Base-by-base conservation (phyloP, 1,140 invertebrate species). In the Drosophila elegans region DNA sequence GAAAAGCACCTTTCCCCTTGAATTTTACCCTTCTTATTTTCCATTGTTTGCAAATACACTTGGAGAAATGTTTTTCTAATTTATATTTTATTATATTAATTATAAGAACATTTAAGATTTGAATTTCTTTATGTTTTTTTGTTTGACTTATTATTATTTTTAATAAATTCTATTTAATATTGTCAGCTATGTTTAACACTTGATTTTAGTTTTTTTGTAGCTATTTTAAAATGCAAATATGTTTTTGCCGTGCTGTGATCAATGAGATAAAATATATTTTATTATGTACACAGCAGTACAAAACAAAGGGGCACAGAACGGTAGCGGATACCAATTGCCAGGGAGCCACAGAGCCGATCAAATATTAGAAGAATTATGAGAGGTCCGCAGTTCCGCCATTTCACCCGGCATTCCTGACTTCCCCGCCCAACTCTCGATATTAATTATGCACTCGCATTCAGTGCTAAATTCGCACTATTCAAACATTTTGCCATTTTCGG, bases 231-330 rank as follows among this genome's bases (percentile, higher is more conserved):
- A 29, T 6, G 4, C 3, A 4, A n/a, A 1, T 2, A 10, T 56
- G 57, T 76, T 64, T 57, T 44, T 76, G 41, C 10, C 5, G n/a
- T 16, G 21, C 55, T 36, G 32, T 73, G 77, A 84, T 85, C 81
- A 77, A 73, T 85, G 81, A 25, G 68, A 84, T 84, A 84, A 85
- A 80, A 80, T 74, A 85, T 84, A 85, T 84, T 85, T 85, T 84
- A 80, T 84, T 77, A 84, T 84, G 81, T 78, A 61, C 67, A 61
- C 62, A 72, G 46, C 72, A 62, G 34, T 55, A 78, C 54, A 75
- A 46, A 32, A 21, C 16, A 21, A 21, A 21, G 16, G 1, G 16
- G 16, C 16, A 21, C 16, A 21, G 16, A 21, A 21, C 45, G 56
- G 38, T 32, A 7, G 41, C 39, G 6, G 59, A 57, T 29, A 63